Conservation (phyloP, 2,113 vertebrate species). For the Peromyscus leucopus region DNA sequence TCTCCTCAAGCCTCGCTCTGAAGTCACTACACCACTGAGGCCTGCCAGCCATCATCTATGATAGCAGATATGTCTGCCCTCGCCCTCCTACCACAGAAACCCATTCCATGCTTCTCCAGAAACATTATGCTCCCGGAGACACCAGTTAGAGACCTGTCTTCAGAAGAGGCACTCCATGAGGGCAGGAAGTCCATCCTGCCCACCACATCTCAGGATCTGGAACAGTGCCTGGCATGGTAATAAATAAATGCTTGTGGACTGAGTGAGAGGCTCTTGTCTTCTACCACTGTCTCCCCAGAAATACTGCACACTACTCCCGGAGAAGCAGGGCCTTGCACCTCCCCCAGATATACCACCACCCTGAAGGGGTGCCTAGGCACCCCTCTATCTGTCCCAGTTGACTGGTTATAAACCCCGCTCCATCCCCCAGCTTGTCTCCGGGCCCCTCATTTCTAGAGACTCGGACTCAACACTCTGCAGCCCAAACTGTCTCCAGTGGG, state of each 20-base stretch:
- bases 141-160: background rate
- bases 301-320: background rate
- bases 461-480: background rate
- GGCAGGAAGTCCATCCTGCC: background rate
- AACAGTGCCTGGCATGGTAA: background rate
- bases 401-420: background rate
- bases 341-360: background rate
- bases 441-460: background rate
- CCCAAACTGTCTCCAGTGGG: background rate
- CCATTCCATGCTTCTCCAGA: background rate
- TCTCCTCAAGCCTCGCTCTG: background rate
- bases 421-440: background rate
- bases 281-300: background rate
- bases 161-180: fast-evolving
- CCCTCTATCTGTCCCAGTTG: background rate
- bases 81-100: background rate
- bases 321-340: background rate
- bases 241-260: fast-evolving
- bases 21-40: too few species aligned
- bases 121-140: too few species aligned
- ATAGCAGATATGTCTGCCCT: background rate
- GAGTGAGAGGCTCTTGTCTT: background rate
- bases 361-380: background rate
- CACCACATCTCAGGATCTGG: background rate
- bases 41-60: background rate